These are phyloP conservation scores for rat (Rattus norvegicus) DNA, from an alignment of 2,113 vertebrate genomes.

Conservation along the genomic window GRCr8 NC_086020.1:205439001-205439500, in stretches of 20 bases:
- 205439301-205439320: background rate
- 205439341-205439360: background rate
- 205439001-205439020: background rate
- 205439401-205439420: background rate
- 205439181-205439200: background rate
- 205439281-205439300: background rate
- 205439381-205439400: background rate
- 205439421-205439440: background rate
- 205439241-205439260: background rate
- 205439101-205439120: background rate
- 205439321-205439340: background rate
- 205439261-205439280: background rate
- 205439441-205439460: background rate
- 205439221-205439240: background rate
- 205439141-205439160: background rate
- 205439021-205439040: background rate
- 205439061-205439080: background rate
- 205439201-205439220: background rate
- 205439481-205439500: constrained; percentile 6
- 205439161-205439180: background rate
- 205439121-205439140: background rate
- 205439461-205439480: background rate
- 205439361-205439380: background rate
- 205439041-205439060: background rate
- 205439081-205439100: background rate